A percentile compares a stretch with the other conserved stretches of the same genome.
Evolutionary conservation across 2,888 invertebrate genomes (phyloP).

Genomic region (Gibbula magus): DNA sequence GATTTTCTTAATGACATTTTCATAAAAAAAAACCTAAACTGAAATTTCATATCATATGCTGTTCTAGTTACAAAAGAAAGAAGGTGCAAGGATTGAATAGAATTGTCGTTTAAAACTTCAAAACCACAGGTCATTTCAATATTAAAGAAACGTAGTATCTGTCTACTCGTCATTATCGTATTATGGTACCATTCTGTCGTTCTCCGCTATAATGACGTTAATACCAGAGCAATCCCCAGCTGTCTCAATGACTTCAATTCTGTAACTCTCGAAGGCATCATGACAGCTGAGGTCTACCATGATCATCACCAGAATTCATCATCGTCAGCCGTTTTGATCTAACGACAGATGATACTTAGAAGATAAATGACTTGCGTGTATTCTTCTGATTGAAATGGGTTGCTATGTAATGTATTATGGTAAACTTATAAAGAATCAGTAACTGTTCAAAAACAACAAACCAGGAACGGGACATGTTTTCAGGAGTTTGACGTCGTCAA

Average conservation of each 20-base stretch:
- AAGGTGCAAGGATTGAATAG: too few relatives aligned
- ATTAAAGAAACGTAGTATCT: too few relatives aligned
- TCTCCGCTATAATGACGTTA: too few relatives aligned
- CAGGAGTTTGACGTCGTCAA: conserved; percentile 67
- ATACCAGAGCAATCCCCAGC: conserved; percentile 35
- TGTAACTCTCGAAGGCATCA: conserved; percentile 65
- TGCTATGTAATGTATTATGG: too few relatives aligned
- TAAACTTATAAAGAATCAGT: background rate
- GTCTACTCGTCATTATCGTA: too few relatives aligned
- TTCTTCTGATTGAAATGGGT: too few relatives aligned
- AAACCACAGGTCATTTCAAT: too few relatives aligned
- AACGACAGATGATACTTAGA: too few relatives aligned
- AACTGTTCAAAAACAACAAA: conserved; percentile 29
- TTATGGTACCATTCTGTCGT: too few relatives aligned
- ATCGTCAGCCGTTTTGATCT: too few relatives aligned
- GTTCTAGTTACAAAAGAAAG: background rate
- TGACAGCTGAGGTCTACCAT: conserved; percentile 61
- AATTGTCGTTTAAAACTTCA: too few relatives aligned
- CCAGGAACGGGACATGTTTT: conserved; percentile 62
- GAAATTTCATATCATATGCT: background rate
- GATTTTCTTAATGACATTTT: conserved; percentile 23
- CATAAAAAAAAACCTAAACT: background rate
- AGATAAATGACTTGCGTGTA: too few relatives aligned
- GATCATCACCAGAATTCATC: background rate
- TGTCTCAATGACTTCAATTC: conserved; percentile 52